Base-by-base conservation (phyloP, 2,113 vertebrate genomes). In the Heterotis niloticus region DNA sequence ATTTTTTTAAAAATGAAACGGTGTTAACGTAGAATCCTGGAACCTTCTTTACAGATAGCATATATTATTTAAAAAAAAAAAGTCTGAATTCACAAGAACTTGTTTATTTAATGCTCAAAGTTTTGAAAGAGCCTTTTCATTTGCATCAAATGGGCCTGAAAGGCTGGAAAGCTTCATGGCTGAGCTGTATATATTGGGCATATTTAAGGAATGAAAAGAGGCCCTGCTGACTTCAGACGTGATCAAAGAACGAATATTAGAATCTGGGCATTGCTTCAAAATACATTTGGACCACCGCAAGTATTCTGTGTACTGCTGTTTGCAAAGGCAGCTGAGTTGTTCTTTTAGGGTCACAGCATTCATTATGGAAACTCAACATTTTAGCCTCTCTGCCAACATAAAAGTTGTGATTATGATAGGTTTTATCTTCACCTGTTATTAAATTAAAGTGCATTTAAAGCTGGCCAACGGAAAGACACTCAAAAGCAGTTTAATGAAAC, bases 11-110 rank as follows among this genome's bases (percentile, higher is more conserved):
- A 51, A 72, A 72, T 16, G 3, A 34, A 54, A 72, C 34, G 44
- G 54, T 72, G 69, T 23, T 51, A 34, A 52, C 69, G 23, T n/a
- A 72, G 23, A 24, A 72, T 72, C 51, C 69, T 54, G 69, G 52
- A 72, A 72, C 23, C 51, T 44, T 44, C 2, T 2, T 2, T 44
- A 44, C 3, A 44, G 34, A 7, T 44, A 44, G 34, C 34, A 44
- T 44, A 44, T 44, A 44, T 44, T 44, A 4, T 44, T n/a, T n/a
- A n/a, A n/a, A n/a, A n/a, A n/a, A n/a, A 7, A 44, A 44, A 44
- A 44, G 28, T 70, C 68, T 70, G 18, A 10, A 70, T 70, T 51
- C 34, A 72, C 52, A 52, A 23, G 9, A 23, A 23, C 11, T 20
- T 51, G 20, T 72, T 54, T 51, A 34, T 72, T 72, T 23, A 23